These are phyloP conservation scores for Drosophila murphyi DNA, from an alignment of 1,140 invertebrate species.

Conservation along the genomic window DNA sequence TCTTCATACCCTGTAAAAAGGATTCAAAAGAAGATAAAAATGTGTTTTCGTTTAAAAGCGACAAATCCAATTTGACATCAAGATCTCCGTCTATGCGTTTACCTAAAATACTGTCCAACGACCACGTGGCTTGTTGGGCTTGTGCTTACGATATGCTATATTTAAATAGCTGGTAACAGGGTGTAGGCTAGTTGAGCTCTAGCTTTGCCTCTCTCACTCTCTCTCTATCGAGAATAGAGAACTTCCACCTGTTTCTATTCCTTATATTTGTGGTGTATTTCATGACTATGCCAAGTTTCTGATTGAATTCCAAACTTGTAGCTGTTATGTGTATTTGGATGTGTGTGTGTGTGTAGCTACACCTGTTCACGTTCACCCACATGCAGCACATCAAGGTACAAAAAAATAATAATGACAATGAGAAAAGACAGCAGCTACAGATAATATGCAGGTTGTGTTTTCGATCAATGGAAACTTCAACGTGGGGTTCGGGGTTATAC, in stretches of 20 bases:
- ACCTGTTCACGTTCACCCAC: neutral
- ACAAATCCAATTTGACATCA: too few species aligned
- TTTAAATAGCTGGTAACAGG: too few species aligned
- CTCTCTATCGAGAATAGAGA: neutral
- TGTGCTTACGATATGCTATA: too few species aligned
- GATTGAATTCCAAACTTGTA: conserved; percentile 6
- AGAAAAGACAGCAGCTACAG: neutral
- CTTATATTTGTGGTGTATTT: neutral
- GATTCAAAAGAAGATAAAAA: too few species aligned
- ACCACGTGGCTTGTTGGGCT: too few species aligned
- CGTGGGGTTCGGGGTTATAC: neutral
- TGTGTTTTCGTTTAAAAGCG: too few species aligned
- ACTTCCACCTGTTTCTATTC: neutral
- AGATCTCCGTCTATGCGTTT: too few species aligned
- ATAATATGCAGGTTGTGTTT: neutral
- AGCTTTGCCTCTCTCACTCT: neutral
- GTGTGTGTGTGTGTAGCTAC: neutral
- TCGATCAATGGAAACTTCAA: neutral
- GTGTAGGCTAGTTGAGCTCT: neutral
- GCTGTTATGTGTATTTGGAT: neutral
- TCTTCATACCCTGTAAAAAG: too few species aligned
- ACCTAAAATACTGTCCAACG: too few species aligned
- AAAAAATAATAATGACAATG: neutral
- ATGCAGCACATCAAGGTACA: neutral
- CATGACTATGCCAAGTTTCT: conserved; percentile 26